These are phyloP conservation scores for Scyliorhinus canicula DNA, from an alignment of 2,797 vertebrate genomes.

Conservation along the genomic window DNA sequence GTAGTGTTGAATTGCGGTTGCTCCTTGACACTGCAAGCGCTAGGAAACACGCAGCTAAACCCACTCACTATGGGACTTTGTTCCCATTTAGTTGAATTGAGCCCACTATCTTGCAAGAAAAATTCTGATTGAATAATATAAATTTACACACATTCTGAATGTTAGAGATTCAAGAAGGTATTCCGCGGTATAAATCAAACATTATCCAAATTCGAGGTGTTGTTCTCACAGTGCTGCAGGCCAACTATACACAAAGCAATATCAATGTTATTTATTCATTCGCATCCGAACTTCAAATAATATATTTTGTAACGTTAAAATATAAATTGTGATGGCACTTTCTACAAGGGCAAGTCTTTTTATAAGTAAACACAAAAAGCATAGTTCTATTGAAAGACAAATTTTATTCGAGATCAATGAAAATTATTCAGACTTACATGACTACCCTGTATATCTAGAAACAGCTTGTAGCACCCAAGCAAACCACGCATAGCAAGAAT, in stretches of 20 bases:
- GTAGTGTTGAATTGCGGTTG: too few species aligned
- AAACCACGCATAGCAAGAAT: conserved; percentile 43
- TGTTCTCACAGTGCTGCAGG: background rate
- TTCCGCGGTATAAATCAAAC: background rate
- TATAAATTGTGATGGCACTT: background rate
- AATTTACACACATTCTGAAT: background rate
- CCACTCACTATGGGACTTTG: too few species aligned
- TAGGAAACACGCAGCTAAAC: too few species aligned
- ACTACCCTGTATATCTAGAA: conserved; percentile 39
- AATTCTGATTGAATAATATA: background rate
- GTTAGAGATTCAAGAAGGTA: background rate
- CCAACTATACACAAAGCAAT: background rate
- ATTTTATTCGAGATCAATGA: conserved; percentile 27
- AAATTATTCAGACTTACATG: conserved; percentile 46
- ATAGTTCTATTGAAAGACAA: background rate
- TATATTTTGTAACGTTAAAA: background rate
- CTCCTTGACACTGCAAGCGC: too few species aligned
- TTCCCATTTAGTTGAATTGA: too few species aligned
- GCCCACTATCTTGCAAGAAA: background rate
- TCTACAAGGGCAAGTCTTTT: background rate
- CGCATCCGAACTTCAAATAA: background rate
- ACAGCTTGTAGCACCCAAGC: conserved; percentile 49
- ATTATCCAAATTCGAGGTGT: background rate
- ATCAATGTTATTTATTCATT: background rate
- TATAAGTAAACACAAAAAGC: background rate